These are phyloP conservation scores for Amia ocellicauda DNA, from an alignment of 2,113 vertebrate genomes.

Conservation along the genomic window DNA sequence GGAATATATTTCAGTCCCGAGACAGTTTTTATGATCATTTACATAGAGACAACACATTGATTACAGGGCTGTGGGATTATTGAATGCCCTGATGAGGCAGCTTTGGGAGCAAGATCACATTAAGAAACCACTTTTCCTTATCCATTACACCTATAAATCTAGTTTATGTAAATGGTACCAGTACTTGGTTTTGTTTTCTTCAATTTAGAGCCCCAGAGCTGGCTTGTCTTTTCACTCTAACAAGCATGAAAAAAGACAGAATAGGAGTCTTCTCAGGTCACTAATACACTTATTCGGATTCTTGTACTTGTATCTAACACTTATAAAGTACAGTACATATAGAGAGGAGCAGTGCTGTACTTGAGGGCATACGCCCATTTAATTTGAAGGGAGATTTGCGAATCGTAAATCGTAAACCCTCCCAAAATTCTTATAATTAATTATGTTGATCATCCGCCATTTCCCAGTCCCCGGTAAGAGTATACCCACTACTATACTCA, in stretches of 20 bases:
- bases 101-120: conserved; percentile 36
- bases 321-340: no score
- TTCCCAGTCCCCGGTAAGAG: no score
- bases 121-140: conserved; percentile 42
- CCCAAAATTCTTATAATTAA: no score
- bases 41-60: conserved; percentile 63
- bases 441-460: no score
- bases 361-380: no score
- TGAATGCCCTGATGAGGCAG: conserved; percentile 44
- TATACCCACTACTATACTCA: no score
- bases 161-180: conserved; percentile 51
- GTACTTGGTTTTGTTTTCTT: conserved; percentile 38
- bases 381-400: no score
- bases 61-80: conserved; percentile 49
- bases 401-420: no score
- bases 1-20: conserved; percentile 43
- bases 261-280: no score
- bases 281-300: no score
- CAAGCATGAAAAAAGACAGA: not conserved
- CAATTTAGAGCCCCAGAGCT: not conserved
- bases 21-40: conserved; percentile 61
- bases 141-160: conserved; percentile 53
- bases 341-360: no score
- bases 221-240: not conserved
- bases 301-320: no score